Percentiles rank a stretch among this genome's conserved stretches.
phyloP scores from a whole-genome alignment of 1,140 invertebrate genomes.

The Lordiphosa mommai region DNA sequence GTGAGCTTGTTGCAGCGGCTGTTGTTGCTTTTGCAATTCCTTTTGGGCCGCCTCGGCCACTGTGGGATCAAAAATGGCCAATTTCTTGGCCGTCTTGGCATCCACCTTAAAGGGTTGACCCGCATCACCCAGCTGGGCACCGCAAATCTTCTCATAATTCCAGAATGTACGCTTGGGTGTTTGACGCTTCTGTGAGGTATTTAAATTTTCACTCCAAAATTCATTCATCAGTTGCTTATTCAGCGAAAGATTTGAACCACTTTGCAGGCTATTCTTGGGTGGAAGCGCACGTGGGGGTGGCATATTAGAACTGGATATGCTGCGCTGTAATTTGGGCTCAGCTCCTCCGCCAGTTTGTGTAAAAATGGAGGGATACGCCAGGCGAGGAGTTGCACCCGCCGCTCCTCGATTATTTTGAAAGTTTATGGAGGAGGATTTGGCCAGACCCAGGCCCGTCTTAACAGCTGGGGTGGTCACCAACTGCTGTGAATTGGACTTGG shows the following conservation, averaged over 20 bases:
- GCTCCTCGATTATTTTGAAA: slow-evolving; percentile 42
- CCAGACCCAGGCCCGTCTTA: slow-evolving; percentile 15
- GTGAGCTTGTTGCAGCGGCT: slow-evolving; percentile 47
- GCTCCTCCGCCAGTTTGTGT: slow-evolving; percentile 20
- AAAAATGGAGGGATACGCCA: slow-evolving; percentile 76
- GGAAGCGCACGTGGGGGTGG: slow-evolving; percentile 31
- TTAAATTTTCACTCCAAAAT: slow-evolving; percentile 76
- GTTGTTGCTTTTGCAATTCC: slow-evolving; percentile 66
- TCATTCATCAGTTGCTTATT: slow-evolving; percentile 79
- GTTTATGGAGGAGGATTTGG: slow-evolving; percentile 67
- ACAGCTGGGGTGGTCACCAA: slow-evolving; percentile 11
- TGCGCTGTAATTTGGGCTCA: slow-evolving; percentile 66
- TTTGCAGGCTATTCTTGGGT: slow-evolving; percentile 21
- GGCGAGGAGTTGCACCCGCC: slow-evolving; percentile 18
- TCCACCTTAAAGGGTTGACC: slow-evolving; percentile 71
- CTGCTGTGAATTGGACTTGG: slow-evolving; percentile 75
- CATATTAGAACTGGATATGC: slow-evolving; percentile 74
- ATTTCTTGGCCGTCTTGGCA: slow-evolving; percentile 72
- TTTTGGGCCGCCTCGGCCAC: slow-evolving; percentile 69
- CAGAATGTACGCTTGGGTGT: slow-evolving; percentile 73
- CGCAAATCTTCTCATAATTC: slow-evolving; percentile 79
- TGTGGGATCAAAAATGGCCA: slow-evolving; percentile 74
- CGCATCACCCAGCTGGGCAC: slow-evolving; percentile 57
- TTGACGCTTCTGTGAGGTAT: slow-evolving; percentile 65
- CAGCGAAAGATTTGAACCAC: slow-evolving; percentile 68